phyloP scores from a whole-genome alignment of 2,113 vertebrate genomes.

The Sylvia atricapilla region DNA sequence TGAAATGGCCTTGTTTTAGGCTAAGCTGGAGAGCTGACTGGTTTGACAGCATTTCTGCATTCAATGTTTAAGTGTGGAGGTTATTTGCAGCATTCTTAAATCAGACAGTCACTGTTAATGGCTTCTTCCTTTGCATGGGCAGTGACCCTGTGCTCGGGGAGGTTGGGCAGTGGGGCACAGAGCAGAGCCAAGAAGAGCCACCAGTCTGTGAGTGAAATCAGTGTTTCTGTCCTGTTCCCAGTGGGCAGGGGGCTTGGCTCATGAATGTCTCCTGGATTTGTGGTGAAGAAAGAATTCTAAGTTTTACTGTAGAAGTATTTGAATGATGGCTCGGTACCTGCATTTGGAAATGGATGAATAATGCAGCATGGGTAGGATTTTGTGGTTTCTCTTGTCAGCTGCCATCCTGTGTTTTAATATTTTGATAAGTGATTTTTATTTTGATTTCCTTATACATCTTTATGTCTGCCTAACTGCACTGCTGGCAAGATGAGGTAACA shows the following conservation, averaged over 20 bases:
- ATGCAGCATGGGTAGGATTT: neutral
- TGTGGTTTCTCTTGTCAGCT: neutral
- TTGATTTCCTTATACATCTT: neutral
- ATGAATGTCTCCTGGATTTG: neutral
- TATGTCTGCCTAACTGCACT: neutral
- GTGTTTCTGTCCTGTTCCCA: neutral
- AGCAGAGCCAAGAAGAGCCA: neutral
- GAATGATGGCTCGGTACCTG: neutral
- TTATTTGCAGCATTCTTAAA: neutral
- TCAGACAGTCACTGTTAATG: neutral
- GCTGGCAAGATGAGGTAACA: neutral
- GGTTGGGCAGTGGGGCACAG: neutral
- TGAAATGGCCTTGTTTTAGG: neutral
- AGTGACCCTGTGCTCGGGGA: neutral
- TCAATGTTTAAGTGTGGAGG: neutral
- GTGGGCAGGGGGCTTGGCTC: neutral
- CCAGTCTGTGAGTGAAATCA: neutral
- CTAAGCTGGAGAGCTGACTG: neutral
- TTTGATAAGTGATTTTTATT: neutral
- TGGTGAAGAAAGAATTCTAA: neutral
- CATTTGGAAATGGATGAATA: neutral
- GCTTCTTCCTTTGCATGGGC: accelerated
- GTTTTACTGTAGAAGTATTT: neutral
- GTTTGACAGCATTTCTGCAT: neutral
- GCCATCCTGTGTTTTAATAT: neutral